Evolutionary conservation across 2,113 vertebrate genomes (phyloP), one percentile per base, ranked within the genome.

Genomic region (Cromileptes altivelis): DNA sequence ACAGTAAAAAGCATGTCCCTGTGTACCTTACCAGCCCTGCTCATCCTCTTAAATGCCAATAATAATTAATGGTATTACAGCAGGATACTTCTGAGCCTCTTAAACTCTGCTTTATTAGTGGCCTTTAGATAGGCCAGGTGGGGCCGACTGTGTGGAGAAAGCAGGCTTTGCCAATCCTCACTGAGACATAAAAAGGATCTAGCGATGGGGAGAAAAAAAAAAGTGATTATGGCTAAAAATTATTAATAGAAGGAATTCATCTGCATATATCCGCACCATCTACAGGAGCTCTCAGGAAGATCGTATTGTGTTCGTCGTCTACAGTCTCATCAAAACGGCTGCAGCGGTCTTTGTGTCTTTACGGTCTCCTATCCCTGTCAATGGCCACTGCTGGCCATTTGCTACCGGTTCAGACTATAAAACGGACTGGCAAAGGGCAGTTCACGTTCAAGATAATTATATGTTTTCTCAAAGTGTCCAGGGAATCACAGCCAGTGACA

Each of bases 1-100:
- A 91, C 88, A 82, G 85, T 90, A 91, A 94, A 94, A 92, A 81
- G 65, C 84, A 80, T 84, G 81, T 93, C 70, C 83, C 80, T 89
- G 58, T 92, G 88, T 88, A 91, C 87, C 84, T 55, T 76, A 81
- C 56, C 62, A 72, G 86, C 80, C 83, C 78, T 70, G 57, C 74
- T 94, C 83, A 91, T 94, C 90, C 92, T 90, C 89, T 91, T 94
- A 91, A 94, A 94, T 91, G 91, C 89, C 88, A 93, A 94, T 93
- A 93, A 93, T 94, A 94, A 94, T 94, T 89, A 94, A 91, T 90
- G 88, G 90, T 83, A 94, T 94, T 93, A 94, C 83, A 87, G 86
- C 73, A 79, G 77, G 84, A 90, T 85, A 93, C 91, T 88, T 89
- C 87, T 91, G 88, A 92, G 92, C 87, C 93, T 93, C 86, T 91